Evolutionary conservation across 1,140 invertebrate species (phyloP).

Genomic region (Zaprionus tsacasi): DNA sequence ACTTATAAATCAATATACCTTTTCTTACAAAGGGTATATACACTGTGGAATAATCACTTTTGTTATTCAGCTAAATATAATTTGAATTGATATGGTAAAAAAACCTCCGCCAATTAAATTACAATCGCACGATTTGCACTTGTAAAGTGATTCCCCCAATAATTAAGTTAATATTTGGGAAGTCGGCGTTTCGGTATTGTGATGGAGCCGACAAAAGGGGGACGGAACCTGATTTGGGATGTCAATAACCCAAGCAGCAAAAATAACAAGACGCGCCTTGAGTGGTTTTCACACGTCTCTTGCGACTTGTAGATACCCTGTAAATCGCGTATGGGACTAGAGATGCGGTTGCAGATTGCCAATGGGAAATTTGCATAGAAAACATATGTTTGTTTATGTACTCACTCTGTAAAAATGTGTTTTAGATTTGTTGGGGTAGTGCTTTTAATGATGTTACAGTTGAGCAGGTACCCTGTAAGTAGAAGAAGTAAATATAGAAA

Average conservation of each 20-base stretch:
- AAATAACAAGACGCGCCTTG: not conserved
- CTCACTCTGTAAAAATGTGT: no score
- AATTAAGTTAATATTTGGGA: constrained; percentile 53
- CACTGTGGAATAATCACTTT: constrained; percentile 21
- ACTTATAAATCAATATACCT: not conserved
- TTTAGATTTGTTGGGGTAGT: no score
- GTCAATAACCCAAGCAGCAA: not conserved
- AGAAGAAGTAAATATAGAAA: no score
- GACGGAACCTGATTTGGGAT: not conserved
- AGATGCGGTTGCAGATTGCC: not conserved
- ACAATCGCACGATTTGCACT: constrained; percentile 34
- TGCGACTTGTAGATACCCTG: not conserved
- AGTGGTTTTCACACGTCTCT: not conserved
- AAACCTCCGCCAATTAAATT: constrained; percentile 63
- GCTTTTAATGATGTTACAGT: no score
- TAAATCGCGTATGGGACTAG: no score
- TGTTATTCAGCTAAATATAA: constrained; percentile 65
- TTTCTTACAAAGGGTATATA: not conserved
- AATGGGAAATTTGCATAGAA: not conserved
- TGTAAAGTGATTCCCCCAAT: constrained; percentile 38
- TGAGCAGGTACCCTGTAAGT: no score
- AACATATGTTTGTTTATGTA: not conserved
- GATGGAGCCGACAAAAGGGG: not conserved
- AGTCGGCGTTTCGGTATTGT: not conserved
- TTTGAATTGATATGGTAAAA: constrained; percentile 54